These are phyloP conservation scores for Mythimna vitellina DNA, from an alignment of 2,888 invertebrate genomes.

Conservation along the genomic window DNA sequence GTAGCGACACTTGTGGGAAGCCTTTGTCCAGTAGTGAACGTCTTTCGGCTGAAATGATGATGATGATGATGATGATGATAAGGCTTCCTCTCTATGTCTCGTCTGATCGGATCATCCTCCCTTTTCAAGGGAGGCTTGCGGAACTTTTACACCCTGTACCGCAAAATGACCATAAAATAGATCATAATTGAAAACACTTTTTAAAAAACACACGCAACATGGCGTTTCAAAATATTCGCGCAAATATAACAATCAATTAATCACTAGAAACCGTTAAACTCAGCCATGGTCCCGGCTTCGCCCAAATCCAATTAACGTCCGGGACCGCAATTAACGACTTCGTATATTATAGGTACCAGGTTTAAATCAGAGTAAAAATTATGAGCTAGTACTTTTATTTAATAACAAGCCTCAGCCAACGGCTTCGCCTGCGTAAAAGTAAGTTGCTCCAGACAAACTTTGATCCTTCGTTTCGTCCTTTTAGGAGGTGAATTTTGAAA, in stretches of 20 bases:
- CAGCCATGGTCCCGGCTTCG: constrained; percentile 13
- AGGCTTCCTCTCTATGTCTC: too few species aligned
- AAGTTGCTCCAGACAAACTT: too few species aligned
- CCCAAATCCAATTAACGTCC: constrained; percentile 45
- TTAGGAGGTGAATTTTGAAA: too few species aligned
- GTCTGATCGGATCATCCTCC: too few species aligned
- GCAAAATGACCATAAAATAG: neutral
- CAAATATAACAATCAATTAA: constrained; percentile 35
- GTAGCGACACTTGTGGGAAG: too few species aligned
- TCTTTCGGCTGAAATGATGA: too few species aligned
- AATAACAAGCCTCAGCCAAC: neutral
- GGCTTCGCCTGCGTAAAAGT: too few species aligned
- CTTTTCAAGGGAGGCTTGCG: too few species aligned
- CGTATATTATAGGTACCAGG: constrained; percentile 5
- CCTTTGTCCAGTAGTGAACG: too few species aligned
- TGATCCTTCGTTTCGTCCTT: too few species aligned
- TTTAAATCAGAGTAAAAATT: constrained; percentile 22
- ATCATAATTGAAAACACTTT: neutral
- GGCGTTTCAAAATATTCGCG: constrained; percentile 10
- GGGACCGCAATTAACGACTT: constrained; percentile 41
- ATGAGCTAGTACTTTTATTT: constrained; percentile 2
- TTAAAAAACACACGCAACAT: neutral
- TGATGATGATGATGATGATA: too few species aligned
- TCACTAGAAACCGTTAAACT: constrained; percentile 41
- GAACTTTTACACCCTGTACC: too few species aligned